These are phyloP conservation scores for Adineta ricciae DNA, from an alignment of 2,888 invertebrate genomes.

Conservation along the genomic window DNA sequence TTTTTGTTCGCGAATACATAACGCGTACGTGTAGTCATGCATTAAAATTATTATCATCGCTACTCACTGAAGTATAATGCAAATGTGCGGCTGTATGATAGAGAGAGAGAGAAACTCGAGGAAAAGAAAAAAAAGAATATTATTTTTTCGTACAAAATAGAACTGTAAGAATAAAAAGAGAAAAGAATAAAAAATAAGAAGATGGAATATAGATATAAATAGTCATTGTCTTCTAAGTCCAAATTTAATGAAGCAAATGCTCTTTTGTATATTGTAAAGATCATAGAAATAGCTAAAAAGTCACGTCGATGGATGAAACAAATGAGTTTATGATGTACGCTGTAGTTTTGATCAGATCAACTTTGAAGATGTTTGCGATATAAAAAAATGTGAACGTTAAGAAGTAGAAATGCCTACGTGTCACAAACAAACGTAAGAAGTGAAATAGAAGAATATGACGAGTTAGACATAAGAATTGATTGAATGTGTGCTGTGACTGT, in stretches of 20 bases:
- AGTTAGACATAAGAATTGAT: not conserved
- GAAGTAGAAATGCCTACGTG: not conserved
- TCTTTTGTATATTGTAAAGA: not conserved
- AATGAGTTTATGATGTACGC: not conserved
- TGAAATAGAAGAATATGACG: not conserved
- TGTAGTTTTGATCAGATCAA: not conserved
- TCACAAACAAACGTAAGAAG: not conserved
- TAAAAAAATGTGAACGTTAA: not conserved
- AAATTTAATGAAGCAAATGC: not conserved
- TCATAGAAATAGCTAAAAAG: not conserved
- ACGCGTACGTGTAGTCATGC: not conserved
- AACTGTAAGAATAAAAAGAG: not conserved
- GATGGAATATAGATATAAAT: not conserved
- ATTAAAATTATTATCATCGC: not conserved
- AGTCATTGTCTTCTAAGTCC: not conserved
- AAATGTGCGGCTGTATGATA: not conserved
- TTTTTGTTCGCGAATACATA: not conserved
- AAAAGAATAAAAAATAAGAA: not conserved
- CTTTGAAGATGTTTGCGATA: not conserved
- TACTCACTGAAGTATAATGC: not conserved
- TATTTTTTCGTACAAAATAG: not conserved
- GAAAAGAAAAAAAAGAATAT: not conserved
- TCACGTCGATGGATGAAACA: not conserved
- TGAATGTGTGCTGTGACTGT: not conserved
- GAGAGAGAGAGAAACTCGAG: not conserved